Evolutionary conservation across 1,140 invertebrate genomes (phyloP).

Genomic region (Pygmarrhopalites habei): DNA sequence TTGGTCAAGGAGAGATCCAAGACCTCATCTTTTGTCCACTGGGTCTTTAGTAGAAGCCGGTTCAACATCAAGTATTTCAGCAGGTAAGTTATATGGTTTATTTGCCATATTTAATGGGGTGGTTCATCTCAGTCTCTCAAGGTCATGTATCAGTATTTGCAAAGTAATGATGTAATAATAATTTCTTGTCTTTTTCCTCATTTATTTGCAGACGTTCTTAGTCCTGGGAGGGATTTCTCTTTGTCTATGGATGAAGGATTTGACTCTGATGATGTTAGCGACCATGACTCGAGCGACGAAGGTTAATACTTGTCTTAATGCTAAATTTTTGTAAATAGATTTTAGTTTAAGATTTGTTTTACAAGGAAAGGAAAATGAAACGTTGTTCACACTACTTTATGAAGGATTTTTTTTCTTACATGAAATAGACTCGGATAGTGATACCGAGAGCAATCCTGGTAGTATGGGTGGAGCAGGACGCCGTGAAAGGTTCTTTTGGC

Average conservation of each 20-base stretch:
- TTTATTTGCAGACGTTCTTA: conserved; percentile 56
- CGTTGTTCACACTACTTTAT: too few species aligned
- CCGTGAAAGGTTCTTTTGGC: conserved; percentile 85
- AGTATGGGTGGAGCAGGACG: conserved; percentile 25
- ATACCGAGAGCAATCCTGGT: conserved; percentile 38
- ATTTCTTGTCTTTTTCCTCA: background rate
- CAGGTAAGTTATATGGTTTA: conserved; percentile 46
- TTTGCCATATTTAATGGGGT: background rate
- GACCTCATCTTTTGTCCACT: conserved; percentile 77
- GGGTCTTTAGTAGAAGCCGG: conserved; percentile 75
- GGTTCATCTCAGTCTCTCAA: too few species aligned
- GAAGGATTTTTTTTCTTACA: conserved; percentile 30
- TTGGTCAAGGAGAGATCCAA: conserved; percentile 73
- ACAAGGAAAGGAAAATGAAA: conserved; percentile 14
- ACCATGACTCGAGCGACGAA: conserved; percentile 75
- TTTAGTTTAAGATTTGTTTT: conserved; percentile 5
- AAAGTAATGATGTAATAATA: background rate
- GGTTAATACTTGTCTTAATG: conserved; percentile 45
- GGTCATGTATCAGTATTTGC: too few species aligned
- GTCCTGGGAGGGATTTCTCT: conserved; percentile 76
- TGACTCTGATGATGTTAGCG: conserved; percentile 70
- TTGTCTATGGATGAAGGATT: conserved; percentile 58
- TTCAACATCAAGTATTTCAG: conserved; percentile 77
- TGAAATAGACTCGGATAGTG: conserved; percentile 37
- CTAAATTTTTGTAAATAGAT: conserved; percentile 38